Base-by-base conservation (phyloP, 64 coral and sea anemone genomes). In the Hydrozoanthus tunicans region DNA sequence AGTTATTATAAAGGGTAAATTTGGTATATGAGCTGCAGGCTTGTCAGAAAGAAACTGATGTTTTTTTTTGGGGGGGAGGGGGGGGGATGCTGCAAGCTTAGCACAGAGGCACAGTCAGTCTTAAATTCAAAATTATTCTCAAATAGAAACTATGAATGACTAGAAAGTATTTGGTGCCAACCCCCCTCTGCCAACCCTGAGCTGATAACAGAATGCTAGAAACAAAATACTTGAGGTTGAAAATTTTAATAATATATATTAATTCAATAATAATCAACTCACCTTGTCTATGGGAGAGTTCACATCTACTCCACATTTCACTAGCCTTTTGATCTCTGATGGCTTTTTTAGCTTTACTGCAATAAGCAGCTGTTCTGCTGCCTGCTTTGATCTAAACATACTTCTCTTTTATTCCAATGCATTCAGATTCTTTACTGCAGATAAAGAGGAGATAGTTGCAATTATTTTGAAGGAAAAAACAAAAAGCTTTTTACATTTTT, bases 341-440 rank as follows among this genome's bases (percentile, higher is more conserved):
- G 66, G 6, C 24, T 88, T 88, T 12, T 88, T 88, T 23, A 88
- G 55, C 59, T 88, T 88, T 27, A 88, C 84, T 88, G 84, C 84
- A 43, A 88, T 88, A 2, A 88, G 57, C 12, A 88, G 84, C 56
- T 88, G 84, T 59, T 75, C 84, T 60, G 69, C 56, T 6, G 84
- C 84, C 12, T 88, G 84, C 11, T 51, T 88, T 59, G 68, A 59
- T 56, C 67, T 32, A 69, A 61, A 73, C 84, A 88, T 88, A 3
- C 1, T 75, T 25, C 56, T 60, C 72, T 3, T 73, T 32, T 26
- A 11, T 73, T 73, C 74, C 65, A 72, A 55, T 81, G 11, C 11
- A 57, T 70, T 10, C 13, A 26, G 6, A 59, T 15, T 65, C 12
- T 8, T 56, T 74, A 13, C 7, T 7, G 17, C 23, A 57, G 23